Conservation (phyloP, 2,888 invertebrate species). For the Elaeidobius kamerunicus region DNA sequence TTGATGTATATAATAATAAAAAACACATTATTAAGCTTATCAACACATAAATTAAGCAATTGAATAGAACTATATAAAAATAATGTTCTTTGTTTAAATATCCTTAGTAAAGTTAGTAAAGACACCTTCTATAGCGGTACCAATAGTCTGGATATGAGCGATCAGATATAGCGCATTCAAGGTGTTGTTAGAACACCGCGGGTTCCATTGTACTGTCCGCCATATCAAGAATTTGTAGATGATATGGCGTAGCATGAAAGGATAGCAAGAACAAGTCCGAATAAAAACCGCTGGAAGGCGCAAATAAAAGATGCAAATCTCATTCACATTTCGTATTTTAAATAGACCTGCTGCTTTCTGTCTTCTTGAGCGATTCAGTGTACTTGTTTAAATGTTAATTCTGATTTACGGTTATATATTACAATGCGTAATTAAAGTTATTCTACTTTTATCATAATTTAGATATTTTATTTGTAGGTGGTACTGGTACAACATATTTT, state of each 20-base stretch:
- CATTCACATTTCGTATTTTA: slow-evolving; percentile 33
- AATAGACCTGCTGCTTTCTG: slow-evolving; percentile 22
- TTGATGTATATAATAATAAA: too few species aligned
- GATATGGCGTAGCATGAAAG: slow-evolving; percentile 46
- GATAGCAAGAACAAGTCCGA: slow-evolving; percentile 45
- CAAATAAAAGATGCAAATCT: slow-evolving; percentile 42
- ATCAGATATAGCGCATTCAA: slow-evolving; percentile 47
- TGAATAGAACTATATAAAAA: too few species aligned
- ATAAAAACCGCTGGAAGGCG: slow-evolving; percentile 36
- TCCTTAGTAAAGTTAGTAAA: too few species aligned
- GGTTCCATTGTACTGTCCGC: slow-evolving; percentile 49
- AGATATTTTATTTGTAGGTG: too few species aligned
- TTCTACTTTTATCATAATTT: too few species aligned
- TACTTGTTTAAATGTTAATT: slow-evolving; percentile 22
- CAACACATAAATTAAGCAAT: too few species aligned
- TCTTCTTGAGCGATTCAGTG: slow-evolving; percentile 8
- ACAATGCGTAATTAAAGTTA: too few species aligned
- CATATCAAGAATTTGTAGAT: slow-evolving; percentile 47
- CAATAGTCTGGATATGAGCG: slow-evolving; percentile 45
- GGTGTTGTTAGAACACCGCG: slow-evolving; percentile 50
- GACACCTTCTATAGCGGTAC: slow-evolving; percentile 10
- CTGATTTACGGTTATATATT: too few species aligned
- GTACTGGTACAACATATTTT: too few species aligned
- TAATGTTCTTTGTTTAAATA: too few species aligned
- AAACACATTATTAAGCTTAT: too few species aligned